phyloP scores from a whole-genome alignment of 2,113 vertebrate species.

The Equus quagga region DNA sequence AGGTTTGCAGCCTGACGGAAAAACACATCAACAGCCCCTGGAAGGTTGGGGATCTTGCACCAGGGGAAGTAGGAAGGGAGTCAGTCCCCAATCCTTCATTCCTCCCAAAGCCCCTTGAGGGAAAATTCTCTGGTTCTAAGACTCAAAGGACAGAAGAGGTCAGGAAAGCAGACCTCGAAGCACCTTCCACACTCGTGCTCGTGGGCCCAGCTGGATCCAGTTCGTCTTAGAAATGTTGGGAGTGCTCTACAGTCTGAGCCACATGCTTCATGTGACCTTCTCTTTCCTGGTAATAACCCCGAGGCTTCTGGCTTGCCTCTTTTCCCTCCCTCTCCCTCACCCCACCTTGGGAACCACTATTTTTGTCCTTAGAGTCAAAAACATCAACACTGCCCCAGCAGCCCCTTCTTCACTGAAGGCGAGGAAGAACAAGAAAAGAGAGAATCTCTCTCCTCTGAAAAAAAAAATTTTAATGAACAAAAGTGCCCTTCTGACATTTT shows the following conservation, averaged over 20 bases:
- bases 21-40: not conserved
- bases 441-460: not conserved
- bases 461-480: not conserved
- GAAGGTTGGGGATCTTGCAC: not conserved
- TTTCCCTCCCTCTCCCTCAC: not conserved
- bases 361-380: not conserved
- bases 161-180: not conserved
- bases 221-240: not conserved
- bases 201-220: not conserved
- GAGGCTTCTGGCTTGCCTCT: not conserved
- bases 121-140: not conserved
- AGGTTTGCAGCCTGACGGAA: not conserved
- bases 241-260: not conserved
- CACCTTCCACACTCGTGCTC: not conserved
- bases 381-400: not conserved
- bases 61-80: not conserved
- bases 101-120: not conserved
- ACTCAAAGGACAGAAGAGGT: not conserved
- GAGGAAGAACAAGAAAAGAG: not conserved
- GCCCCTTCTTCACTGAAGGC: not conserved
- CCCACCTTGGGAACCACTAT: not conserved
- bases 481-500: not conserved
- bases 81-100: not conserved
- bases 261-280: not conserved
- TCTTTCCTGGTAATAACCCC: not conserved